A percentile compares a stretch with the other conserved stretches of the same genome.
phyloP scores from a whole-genome alignment of 1,140 invertebrate genomes.

The Matsumurasca onukii region DNA sequence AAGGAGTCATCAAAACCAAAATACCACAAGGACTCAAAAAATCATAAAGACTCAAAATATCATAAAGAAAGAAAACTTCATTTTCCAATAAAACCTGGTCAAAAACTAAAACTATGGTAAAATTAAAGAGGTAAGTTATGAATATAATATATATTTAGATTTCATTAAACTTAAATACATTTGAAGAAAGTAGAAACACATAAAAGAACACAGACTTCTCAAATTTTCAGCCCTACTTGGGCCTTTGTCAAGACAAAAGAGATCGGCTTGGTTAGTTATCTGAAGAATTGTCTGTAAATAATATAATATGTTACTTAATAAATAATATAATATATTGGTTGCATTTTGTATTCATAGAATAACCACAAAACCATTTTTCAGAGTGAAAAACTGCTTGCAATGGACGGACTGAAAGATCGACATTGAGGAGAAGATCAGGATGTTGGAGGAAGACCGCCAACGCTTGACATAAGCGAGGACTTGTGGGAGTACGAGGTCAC shows the following conservation, averaged over 20 bases:
- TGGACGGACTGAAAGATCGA: conserved; percentile 84
- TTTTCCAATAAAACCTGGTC: conserved; percentile 14
- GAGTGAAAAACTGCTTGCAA: conserved; percentile 87
- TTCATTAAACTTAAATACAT: no score
- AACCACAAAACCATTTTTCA: no score
- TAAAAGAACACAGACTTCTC: no score
- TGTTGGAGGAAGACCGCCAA: conserved; percentile 94
- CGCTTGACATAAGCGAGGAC: conserved; percentile 84
- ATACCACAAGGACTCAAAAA: conserved; percentile 13
- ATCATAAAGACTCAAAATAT: conserved; percentile 19
- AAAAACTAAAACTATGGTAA: conserved; percentile 22
- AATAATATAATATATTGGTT: no score
- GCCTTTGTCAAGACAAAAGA: no score
- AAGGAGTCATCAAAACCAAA: conserved; percentile 10
- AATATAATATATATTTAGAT: no score
- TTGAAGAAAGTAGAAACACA: no score
- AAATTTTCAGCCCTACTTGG: no score
- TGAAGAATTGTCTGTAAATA: no score
- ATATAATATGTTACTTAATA: no score
- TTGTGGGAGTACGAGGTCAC: conserved; percentile 51
- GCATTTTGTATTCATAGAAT: no score
- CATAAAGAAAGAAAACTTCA: conserved; percentile 15
- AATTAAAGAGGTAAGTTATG: neutral
- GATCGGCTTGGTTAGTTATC: no score
- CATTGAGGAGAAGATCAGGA: conserved; percentile 87